These are phyloP conservation scores for Onychostoma macrolepis DNA, from an alignment of 2,113 vertebrate species.

Conservation along the genomic window DNA sequence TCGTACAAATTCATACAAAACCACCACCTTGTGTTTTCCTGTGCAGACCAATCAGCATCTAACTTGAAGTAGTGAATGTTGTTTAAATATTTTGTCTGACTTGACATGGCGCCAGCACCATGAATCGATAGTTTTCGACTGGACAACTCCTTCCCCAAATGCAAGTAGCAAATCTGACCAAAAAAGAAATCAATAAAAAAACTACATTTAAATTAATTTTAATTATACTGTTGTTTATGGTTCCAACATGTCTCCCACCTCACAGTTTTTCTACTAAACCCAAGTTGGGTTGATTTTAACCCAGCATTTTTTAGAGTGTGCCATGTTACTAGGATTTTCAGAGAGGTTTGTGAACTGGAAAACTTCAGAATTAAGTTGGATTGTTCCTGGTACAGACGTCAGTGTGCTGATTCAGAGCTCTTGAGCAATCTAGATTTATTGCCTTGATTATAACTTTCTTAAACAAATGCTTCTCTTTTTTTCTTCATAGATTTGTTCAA, in stretches of 20 bases:
- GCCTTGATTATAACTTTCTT: constrained; percentile 28
- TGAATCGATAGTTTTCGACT: neutral
- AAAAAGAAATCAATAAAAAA: no score
- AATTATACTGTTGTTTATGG: neutral
- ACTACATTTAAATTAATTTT: no score
- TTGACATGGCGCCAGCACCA: neutral
- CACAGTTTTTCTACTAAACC: neutral
- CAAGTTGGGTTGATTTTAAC: neutral
- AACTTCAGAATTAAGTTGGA: neutral
- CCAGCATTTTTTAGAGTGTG: neutral
- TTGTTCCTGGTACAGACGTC: constrained; percentile 19
- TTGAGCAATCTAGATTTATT: constrained; percentile 50
- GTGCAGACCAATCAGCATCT: no score
- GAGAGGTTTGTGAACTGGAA: constrained; percentile 3
- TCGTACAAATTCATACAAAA: no score
- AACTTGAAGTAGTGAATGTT: no score
- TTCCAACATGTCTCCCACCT: neutral
- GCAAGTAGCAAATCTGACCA: neutral
- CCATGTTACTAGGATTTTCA: neutral
- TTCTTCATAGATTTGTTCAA: constrained; percentile 39
- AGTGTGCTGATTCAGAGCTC: constrained; percentile 61
- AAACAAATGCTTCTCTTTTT: constrained; percentile 26
- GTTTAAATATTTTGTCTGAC: neutral
- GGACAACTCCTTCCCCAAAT: neutral
- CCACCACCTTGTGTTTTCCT: no score